phyloP scores from a whole-genome alignment of 30 jellyfish, hydroid and myxozoan species.

The Phacellophora camtschatica region DNA sequence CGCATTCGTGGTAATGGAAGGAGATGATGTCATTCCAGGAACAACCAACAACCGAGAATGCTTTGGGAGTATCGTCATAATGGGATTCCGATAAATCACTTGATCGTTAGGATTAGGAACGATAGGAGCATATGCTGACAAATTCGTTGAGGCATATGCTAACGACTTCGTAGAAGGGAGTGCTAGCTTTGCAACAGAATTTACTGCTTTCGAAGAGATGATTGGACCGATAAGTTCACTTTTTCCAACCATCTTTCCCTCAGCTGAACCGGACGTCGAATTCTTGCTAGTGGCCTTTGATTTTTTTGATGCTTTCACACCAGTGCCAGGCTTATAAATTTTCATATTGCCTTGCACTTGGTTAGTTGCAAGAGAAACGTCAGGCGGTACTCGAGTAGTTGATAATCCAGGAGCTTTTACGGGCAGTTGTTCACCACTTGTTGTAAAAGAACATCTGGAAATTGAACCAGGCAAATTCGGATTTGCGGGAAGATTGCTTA shows the following conservation, averaged over 20 bases:
- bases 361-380: not conserved
- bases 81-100: constrained; percentile 35
- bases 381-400: constrained; percentile 9
- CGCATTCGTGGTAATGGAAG: constrained; percentile 1
- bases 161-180: not conserved
- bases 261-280: not conserved
- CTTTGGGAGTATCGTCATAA: constrained; percentile 43
- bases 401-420: not conserved
- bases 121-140: not conserved
- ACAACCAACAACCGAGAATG: constrained; percentile 52
- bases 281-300: not conserved
- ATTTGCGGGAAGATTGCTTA: not conserved
- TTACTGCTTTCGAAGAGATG: not conserved
- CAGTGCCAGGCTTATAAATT: constrained; percentile 56
- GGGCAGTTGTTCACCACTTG: not conserved
- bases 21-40: not conserved
- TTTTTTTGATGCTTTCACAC: constrained; percentile 4
- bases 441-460: too few relatives aligned
- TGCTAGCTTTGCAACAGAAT: not conserved
- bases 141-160: not conserved
- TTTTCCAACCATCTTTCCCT: not conserved
- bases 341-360: constrained; percentile 2
- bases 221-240: too few relatives aligned
- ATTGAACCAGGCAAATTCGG: not conserved
- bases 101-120: constrained; percentile 14